A percentile compares a stretch with the other conserved stretches of the same genome.
Conservation (phyloP, 1,140 invertebrate genomes). For the Sinella curviseta region DNA sequence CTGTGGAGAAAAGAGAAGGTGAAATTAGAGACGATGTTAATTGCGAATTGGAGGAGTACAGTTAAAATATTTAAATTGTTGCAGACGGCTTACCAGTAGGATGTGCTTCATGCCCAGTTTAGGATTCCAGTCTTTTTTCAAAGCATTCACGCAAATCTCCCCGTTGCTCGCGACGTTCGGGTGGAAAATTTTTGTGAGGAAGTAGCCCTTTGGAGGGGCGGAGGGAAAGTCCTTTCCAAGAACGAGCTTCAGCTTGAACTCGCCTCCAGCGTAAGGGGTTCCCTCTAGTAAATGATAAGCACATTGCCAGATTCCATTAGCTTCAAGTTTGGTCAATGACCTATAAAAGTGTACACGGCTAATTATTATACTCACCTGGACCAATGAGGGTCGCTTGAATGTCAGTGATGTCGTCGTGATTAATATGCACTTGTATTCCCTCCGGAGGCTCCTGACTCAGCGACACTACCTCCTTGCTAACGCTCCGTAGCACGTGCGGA, state of each 20-base stretch:
- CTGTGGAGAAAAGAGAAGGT: conserved; percentile 58
- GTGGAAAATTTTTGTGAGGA: conserved; percentile 96
- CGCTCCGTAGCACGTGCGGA: conserved; percentile 83
- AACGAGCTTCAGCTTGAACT: conserved; percentile 85
- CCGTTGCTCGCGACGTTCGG: conserved; percentile 92
- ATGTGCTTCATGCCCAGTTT: conserved; percentile 95
- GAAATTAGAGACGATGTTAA: not conserved
- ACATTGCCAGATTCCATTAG: not conserved
- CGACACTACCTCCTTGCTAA: conserved; percentile 79
- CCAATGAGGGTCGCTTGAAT: conserved; percentile 88
- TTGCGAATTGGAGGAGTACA: not conserved
- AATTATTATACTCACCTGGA: conserved; percentile 62
- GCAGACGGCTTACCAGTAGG: conserved; percentile 71
- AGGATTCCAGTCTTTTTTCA: conserved; percentile 96
- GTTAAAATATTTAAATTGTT: not conserved
- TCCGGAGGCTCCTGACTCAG: conserved; percentile 76
- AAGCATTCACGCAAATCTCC: conserved; percentile 95
- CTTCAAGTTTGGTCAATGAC: not conserved
- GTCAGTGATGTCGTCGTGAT: conserved; percentile 88
- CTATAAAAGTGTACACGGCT: not conserved
- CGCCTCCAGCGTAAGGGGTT: conserved; percentile 80
- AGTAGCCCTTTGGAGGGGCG: conserved; percentile 90
- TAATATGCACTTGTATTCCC: conserved; percentile 82
- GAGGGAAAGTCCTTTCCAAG: conserved; percentile 91
- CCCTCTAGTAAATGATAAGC: conserved; percentile 62